Evolutionary conservation across 2,888 invertebrate genomes (phyloP), one percentile per base, ranked within the genome.

Genomic region (Microplitis manilae): DNA sequence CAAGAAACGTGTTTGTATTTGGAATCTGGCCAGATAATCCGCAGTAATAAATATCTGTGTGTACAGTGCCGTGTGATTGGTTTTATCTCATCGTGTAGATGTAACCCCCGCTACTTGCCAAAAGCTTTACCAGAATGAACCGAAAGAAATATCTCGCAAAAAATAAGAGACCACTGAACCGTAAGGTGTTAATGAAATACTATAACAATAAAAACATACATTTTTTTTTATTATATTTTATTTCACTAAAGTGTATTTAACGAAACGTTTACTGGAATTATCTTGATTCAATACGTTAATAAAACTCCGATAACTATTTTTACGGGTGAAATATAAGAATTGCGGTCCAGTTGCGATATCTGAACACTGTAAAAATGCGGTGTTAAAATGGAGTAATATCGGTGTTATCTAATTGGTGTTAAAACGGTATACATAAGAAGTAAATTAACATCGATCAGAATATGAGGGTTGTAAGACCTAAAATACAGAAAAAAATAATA

Each of bases 21-120:
- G 88, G 88, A 88, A 85, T 83, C 79, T 82, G 81, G 88, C 88
- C 88, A 88, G 88, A 88, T 88, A 88, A 88, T 88, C 88, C 86
- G 83, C 84, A 84, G 87, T 86, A 88, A 88, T 88, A 88, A 88
- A 88, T 88, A 88, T 87, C 86, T 86, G 84, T 85, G 87, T 87
- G 86, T 86, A 86, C 85, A 86, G 84, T 83, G 85, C 86, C 84
- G 84, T 87, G 88, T 85, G 88, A 88, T 88, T 88, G 88, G 88
- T 88, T 87, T 88, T 88, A 87, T 88, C 88, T 88, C 85, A 80
- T 81, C 75, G 80, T 80, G 79, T 81, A 80, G 79, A 80, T 78
- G 80, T 80, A 82, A 82, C 82, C 81, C 78, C 74, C 78, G 72
- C 71, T 73, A 68, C 75, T 73, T 75, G 76, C 70, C 65, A 50